Percentiles rank a stretch among this genome's conserved stretches.
Evolutionary conservation across 2,888 invertebrate genomes (phyloP).

Genomic region (Tuta absoluta): DNA sequence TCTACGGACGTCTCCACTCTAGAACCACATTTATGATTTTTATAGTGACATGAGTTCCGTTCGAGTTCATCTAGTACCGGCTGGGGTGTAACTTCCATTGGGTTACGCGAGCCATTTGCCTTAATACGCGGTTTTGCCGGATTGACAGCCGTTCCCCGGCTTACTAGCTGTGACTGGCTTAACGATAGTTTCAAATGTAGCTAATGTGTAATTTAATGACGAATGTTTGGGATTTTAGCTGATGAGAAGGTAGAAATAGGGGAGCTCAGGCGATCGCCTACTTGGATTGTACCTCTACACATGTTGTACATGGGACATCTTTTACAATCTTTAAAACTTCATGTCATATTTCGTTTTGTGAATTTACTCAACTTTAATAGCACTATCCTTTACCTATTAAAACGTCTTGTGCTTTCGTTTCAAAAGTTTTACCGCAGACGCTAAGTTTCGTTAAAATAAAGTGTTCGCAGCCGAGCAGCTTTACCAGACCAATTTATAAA

Average conservation of each 20-base stretch:
- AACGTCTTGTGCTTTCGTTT: too few relatives aligned
- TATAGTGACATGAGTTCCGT: neutral
- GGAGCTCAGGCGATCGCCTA: too few relatives aligned
- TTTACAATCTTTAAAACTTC: too few relatives aligned
- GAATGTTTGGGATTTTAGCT: conserved; percentile 8
- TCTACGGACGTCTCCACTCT: too few relatives aligned
- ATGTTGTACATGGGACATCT: too few relatives aligned
- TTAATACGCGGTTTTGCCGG: conserved; percentile 77
- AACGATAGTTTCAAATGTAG: conserved; percentile 64
- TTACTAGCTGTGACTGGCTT: conserved; percentile 49
- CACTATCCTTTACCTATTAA: too few relatives aligned
- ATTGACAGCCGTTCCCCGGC: conserved; percentile 62
- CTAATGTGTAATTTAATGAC: conserved; percentile 60
- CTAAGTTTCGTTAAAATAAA: neutral
- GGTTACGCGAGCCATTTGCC: conserved; percentile 77
- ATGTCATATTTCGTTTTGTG: too few relatives aligned
- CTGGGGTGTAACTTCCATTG: conserved; percentile 50
- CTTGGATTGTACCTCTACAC: too few relatives aligned
- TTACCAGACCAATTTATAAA: conserved; percentile 49
- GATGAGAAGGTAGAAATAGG: neutral
- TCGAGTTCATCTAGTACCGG: conserved; percentile 33
- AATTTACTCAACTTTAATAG: neutral
- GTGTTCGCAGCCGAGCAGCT: neutral
- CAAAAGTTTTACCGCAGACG: conserved; percentile 21
- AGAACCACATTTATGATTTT: too few relatives aligned